These are phyloP conservation scores for Hypothenemus hampei DNA, from an alignment of 1,140 invertebrate genomes.

Conservation along the genomic window DNA sequence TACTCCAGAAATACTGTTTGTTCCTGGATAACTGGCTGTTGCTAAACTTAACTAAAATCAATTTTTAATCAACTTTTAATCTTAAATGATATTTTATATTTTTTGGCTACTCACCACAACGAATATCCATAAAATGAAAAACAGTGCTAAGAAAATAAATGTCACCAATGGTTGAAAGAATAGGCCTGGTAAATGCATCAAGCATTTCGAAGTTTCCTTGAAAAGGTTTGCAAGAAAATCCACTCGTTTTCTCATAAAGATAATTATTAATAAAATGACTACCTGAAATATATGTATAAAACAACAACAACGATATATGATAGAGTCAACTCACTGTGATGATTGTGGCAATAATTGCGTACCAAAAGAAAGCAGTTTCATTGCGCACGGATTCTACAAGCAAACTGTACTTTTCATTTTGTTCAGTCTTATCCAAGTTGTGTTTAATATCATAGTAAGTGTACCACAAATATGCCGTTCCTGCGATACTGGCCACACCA, in stretches of 20 bases:
- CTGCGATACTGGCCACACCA: conserved; percentile 65
- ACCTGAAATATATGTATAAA: conserved; percentile 54
- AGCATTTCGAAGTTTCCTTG: conserved; percentile 79
- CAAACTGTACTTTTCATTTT: conserved; percentile 45
- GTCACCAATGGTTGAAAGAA: conserved; percentile 85
- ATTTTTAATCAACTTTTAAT: neutral
- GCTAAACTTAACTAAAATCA: conserved; percentile 53
- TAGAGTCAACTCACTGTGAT: conserved; percentile 65
- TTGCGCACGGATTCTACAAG: conserved; percentile 70
- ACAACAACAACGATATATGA: no score
- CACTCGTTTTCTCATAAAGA: conserved; percentile 75
- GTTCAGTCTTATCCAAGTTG: conserved; percentile 57
- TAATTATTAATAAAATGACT: conserved; percentile 72
- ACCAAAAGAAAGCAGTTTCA: conserved; percentile 77
- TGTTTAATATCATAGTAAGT: conserved; percentile 75
- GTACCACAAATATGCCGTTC: conserved; percentile 81
- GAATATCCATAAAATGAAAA: conserved; percentile 80
- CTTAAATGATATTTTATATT: neutral
- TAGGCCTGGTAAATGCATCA: conserved; percentile 76
- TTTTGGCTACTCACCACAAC: conserved; percentile 61
- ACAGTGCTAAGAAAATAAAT: conserved; percentile 70
- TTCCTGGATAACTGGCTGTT: conserved; percentile 48
- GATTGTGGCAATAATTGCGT: conserved; percentile 81
- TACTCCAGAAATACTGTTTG: conserved; percentile 25
- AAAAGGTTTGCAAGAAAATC: conserved; percentile 77